Evolutionary conservation across 2,113 vertebrate genomes (phyloP).

Genomic region (Gobio gobio): DNA sequence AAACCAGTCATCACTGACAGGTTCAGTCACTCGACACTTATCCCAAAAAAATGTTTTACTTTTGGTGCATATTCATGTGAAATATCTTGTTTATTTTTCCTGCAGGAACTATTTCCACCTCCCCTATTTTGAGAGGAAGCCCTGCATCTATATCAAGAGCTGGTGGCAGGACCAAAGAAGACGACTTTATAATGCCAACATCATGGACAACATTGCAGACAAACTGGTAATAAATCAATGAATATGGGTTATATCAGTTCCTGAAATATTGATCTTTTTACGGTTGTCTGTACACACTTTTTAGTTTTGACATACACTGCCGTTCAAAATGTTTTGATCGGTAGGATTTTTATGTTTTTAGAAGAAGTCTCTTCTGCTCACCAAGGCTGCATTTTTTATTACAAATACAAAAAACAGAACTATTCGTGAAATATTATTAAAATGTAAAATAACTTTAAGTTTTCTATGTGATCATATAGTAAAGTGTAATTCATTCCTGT

Average conservation of each 20-base stretch:
- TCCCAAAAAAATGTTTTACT: not conserved
- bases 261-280: not conserved
- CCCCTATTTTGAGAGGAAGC: conserved; percentile 94
- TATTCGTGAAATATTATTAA: too few species aligned
- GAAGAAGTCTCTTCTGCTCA: too few species aligned
- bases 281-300: not conserved
- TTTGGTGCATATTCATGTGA: not conserved
- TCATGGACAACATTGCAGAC: conserved; percentile 92
- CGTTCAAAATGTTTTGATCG: too few species aligned
- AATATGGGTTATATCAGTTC: not conserved
- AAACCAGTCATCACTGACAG: conserved; percentile 94
- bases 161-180: conserved; percentile 97
- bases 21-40: conserved; percentile 63
- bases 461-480: too few species aligned
- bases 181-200: conserved; percentile 92
- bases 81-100: conserved; percentile 8
- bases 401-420: too few species aligned
- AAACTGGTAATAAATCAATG: conserved; percentile 82
- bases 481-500: too few species aligned
- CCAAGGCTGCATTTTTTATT: too few species aligned
- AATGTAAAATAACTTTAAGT: too few species aligned
- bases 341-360: too few species aligned
- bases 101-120: conserved; percentile 94
- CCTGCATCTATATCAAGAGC: conserved; percentile 95
- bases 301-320: not conserved